Evolutionary conservation across 2,113 vertebrate species (phyloP), one percentile per base, ranked within the genome.

Genomic region (Verasper variegatus): DNA sequence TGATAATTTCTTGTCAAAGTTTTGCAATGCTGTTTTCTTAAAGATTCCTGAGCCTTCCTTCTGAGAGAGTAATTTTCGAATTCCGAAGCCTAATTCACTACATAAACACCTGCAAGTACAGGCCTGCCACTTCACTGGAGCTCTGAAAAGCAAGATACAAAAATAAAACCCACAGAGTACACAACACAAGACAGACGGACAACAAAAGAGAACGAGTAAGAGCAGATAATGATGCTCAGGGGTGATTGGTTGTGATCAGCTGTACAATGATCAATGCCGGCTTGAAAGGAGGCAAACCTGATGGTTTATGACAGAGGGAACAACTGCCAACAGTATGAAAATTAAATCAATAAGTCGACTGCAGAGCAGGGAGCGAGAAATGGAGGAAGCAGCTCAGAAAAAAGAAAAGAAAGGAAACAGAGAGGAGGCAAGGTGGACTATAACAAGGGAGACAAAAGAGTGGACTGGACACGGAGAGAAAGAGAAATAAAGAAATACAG

Each of bases 311-410:
- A 85, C 51, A 23, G 68, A 70, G 74, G 71, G 81, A 83, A 78
- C 67, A 79, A 84, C 85, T 82, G 68, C 74, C 77, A 82, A 84
- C 76, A 72, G 82, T 86, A 91, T 89, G 87, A 88, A 93, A 89
- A 93, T 88, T 61, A 83, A 92, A 92, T 92, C 89, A 83, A 92
- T 90, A 88, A 61, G 76, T 83, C 76, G 75, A 76, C 82, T 72
- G 79, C 12, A 9, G 64, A 47, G 59, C 63, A 23, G 17, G 9
- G 20, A 9, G 61, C 83, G 60, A 68, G 61, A 86, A 79, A 84
- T 62, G 63, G 77, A 78, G 51, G 66, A 70, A 67, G 49, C 7
- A 2, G 66, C 4, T 0, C 12, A 52, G 75, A 75, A 49, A 42
- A 80, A 69, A 74, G 47, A 63, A 80, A 49, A 58, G 31, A 57